These are phyloP conservation scores for Neomorphus geoffroyi DNA, from an alignment of 2,797 vertebrate genomes.

Conservation along the genomic window DNA sequence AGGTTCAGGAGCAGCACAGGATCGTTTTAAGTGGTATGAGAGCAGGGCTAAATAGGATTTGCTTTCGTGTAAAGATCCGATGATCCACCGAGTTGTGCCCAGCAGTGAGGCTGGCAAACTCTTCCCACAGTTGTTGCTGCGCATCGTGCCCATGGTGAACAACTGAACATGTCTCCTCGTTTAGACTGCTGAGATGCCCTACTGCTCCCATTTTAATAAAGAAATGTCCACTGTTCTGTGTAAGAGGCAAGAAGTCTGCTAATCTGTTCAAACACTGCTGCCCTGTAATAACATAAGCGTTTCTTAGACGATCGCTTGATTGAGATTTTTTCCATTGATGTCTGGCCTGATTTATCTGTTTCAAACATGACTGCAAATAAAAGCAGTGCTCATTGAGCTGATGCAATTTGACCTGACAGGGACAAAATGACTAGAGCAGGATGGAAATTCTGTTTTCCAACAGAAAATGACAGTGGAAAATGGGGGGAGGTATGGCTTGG, in stretches of 20 bases:
- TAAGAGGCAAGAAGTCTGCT: not conserved
- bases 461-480: constrained; percentile 3
- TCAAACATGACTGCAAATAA: constrained; percentile 43
- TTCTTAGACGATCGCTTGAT: constrained; percentile 8
- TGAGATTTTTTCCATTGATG: constrained; percentile 53
- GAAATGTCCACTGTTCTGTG: not conserved
- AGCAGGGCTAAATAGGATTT: not conserved
- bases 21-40: accelerated
- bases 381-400: not conserved
- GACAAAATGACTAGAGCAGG: constrained; percentile 35
- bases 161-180: not conserved
- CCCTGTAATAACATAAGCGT: not conserved
- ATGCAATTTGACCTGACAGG: constrained; percentile 63
- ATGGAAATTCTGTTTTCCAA: constrained; percentile 29
- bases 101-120: not conserved
- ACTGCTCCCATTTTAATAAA: not conserved
- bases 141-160: not conserved
- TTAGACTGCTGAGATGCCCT: not conserved
- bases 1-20: not conserved
- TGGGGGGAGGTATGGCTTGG: not conserved
- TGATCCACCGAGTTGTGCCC: not conserved
- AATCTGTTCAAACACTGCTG: not conserved
- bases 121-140: not conserved
- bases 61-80: not conserved
- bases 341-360: constrained; percentile 50